These are phyloP conservation scores for Carduelis carduelis DNA, from an alignment of 2,797 vertebrate species.

Conservation along the genomic window DNA sequence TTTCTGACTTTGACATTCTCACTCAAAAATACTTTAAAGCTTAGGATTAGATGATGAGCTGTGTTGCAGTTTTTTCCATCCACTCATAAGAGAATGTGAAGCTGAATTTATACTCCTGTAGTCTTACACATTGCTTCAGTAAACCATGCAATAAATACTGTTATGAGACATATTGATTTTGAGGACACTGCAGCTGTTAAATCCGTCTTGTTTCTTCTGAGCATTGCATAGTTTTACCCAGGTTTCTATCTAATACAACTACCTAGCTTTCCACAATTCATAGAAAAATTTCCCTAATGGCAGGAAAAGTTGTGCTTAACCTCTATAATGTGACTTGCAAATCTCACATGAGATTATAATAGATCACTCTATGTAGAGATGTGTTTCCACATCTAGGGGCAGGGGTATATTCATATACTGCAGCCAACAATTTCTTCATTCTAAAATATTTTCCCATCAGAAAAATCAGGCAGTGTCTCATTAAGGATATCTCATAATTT, in stretches of 20 bases:
- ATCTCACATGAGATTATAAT: neutral
- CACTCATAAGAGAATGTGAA: neutral
- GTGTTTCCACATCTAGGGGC: neutral
- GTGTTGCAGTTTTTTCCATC: neutral
- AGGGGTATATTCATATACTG: neutral
- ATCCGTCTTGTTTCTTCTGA: neutral
- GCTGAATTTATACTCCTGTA: neutral
- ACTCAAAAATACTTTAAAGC: neutral
- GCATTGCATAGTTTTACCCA: neutral
- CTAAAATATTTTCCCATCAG: neutral
- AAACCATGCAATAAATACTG: neutral
- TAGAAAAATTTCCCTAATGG: neutral
- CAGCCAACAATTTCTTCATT: neutral
- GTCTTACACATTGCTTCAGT: neutral
- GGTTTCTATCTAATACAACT: neutral
- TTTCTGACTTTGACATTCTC: neutral
- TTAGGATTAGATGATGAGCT: neutral
- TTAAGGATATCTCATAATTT: neutral
- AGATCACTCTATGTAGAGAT: neutral
- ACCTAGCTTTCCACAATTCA: neutral
- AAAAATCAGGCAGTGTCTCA: neutral
- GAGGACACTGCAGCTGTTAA: neutral
- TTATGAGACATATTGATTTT: neutral
- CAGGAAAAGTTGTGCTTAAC: neutral
- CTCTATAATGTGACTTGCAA: neutral